Evolutionary conservation across 2,888 invertebrate species (phyloP).

Genomic region (Mesochorus sp.): DNA sequence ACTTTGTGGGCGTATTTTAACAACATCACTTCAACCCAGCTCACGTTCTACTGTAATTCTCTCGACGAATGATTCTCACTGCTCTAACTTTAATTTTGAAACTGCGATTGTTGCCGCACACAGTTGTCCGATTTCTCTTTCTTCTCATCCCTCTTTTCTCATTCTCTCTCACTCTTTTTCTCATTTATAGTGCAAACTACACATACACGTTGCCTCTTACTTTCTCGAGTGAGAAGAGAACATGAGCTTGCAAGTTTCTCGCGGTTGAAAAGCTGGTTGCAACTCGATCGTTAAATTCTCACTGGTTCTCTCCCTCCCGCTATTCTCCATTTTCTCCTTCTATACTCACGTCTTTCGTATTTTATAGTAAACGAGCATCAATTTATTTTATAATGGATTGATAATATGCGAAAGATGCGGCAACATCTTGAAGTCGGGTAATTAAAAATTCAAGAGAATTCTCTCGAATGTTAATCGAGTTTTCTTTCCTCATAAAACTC

Average conservation of each 20-base stretch:
- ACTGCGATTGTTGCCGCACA: conserved; percentile 34
- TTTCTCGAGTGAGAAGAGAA: neutral
- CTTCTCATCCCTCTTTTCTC: neutral
- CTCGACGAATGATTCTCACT: conserved; percentile 16
- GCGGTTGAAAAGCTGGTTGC: conserved; percentile 18
- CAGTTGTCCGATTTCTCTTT: conserved; percentile 35
- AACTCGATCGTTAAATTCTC: conserved; percentile 56
- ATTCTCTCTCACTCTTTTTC: too few species aligned
- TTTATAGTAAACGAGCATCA: too few species aligned
- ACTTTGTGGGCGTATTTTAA: neutral
- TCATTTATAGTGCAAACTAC: neutral
- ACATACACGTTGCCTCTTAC: neutral
- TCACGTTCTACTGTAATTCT: neutral
- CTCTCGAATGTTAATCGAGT: too few species aligned
- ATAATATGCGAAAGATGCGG: too few species aligned
- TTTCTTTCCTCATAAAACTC: too few species aligned
- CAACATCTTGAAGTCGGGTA: too few species aligned
- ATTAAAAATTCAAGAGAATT: too few species aligned
- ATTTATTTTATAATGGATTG: too few species aligned
- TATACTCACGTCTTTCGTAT: too few species aligned
- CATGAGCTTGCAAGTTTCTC: neutral
- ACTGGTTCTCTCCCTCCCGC: conserved; percentile 6
- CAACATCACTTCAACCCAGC: conserved; percentile 3
- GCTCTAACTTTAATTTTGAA: conserved; percentile 30
- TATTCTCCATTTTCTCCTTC: neutral